These are phyloP conservation scores for Calliphora vomitoria DNA, from an alignment of 2,888 invertebrate species.

Conservation along the genomic window DNA sequence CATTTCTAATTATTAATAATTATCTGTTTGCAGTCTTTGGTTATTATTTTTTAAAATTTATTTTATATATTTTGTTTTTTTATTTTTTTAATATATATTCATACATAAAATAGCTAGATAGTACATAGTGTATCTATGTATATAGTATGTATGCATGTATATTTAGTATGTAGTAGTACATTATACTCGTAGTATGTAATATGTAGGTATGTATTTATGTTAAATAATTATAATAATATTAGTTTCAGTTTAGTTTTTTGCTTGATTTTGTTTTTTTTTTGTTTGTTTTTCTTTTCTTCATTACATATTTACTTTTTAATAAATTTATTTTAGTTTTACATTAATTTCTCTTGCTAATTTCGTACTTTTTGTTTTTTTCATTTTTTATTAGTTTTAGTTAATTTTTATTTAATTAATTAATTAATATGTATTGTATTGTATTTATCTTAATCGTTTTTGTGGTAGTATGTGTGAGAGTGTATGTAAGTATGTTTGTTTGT, in stretches of 20 bases:
- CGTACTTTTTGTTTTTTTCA: constrained; percentile 38
- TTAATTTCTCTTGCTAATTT: constrained; percentile 57
- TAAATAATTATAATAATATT: constrained; percentile 43
- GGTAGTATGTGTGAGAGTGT: constrained; percentile 7
- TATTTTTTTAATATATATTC: constrained; percentile 68
- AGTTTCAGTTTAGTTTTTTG: constrained; percentile 59
- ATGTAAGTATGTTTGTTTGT: constrained; percentile 1
- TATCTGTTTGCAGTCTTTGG: constrained; percentile 86
- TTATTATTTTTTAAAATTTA: constrained; percentile 82
- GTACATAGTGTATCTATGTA: constrained; percentile 31
- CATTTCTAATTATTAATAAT: constrained; percentile 85
- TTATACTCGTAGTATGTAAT: constrained; percentile 53
- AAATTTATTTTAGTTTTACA: constrained; percentile 48
- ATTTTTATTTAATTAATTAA: constrained; percentile 6
- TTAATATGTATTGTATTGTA: constrained; percentile 18
- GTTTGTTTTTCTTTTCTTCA: constrained; percentile 46
- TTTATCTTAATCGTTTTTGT: constrained; percentile 56
- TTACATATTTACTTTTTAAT: constrained; percentile 29
- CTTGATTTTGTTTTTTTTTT: background rate
- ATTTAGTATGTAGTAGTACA: constrained; percentile 56
- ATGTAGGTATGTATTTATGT: constrained; percentile 36
- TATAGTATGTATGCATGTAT: constrained; percentile 9
- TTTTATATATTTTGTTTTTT: constrained; percentile 74
- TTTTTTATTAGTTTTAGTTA: constrained; percentile 14
- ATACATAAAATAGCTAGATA: constrained; percentile 73